Base-by-base conservation (phyloP, 2,888 invertebrate species). In the Spilosoma lubricipeda region DNA sequence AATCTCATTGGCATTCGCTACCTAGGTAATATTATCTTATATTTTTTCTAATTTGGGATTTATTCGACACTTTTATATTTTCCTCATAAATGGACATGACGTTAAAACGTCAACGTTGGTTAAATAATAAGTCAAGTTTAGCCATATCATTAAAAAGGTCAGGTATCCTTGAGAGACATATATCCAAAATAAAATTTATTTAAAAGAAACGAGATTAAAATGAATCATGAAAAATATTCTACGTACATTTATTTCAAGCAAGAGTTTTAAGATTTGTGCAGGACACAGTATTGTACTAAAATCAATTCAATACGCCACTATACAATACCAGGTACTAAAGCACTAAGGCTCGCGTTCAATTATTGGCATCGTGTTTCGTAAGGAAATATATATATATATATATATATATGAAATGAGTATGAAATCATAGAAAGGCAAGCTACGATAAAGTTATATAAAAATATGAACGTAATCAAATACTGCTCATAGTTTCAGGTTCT, bases 381-480 rank as follows among this genome's bases (percentile, higher is more conserved):
- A 66, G 65, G 20, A 73, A 70, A 75, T 75, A 72, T 75, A 70
- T 70, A 71, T 63, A 23, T 9, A 5, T 75, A 68, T 70, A 71
- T n/a, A n/a, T n/a, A n/a, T n/a, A n/a, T 65, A 23, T 48, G 45
- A 48, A 48, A 48, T 20, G 5, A 20, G 5, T 20, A 52, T 52
- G 52, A 23, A 52, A 52, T 52, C 52, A 52, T 23, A 73, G 59
- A 36, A 66, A 73, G 68, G 71, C 68, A 45, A 70, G 59, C 59
- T 76, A 76, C 72, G 67, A 78, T 72, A 70, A 78, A 75, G 76
- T 67, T 76, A 80, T 76, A 81, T 71, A 77, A 71, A 75, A 79
- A 80, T 39, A 81, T 80, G 75, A 72, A 73, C 66, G 70, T 77
- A 74, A 82, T 85, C 80, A 83, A 84, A 85, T 70, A 78, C 78